Evolutionary conservation across 2,113 vertebrate genomes (phyloP).

Genomic region (Cervus canadensis): DNA sequence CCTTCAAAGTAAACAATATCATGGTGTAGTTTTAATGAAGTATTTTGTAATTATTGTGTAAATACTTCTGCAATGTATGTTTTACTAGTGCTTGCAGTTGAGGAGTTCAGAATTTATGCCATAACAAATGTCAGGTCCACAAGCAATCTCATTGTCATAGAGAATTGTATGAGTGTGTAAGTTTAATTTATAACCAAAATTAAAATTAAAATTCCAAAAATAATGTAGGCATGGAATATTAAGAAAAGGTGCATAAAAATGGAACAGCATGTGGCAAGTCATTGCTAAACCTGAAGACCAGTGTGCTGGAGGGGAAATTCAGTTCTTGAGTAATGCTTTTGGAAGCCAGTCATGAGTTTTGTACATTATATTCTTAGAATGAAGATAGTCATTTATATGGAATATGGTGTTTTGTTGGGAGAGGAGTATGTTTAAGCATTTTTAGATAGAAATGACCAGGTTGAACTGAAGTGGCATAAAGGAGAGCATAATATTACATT

Average conservation of each 20-base stretch:
- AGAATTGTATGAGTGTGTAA: not conserved
- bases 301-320: not conserved
- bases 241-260: not conserved
- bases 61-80: not conserved
- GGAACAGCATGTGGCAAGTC: not conserved
- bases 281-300: not conserved
- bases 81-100: not conserved
- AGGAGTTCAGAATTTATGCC: not conserved
- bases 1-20: not conserved
- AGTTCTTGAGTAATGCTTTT: not conserved
- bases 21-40: not conserved
- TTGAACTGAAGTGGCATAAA: not conserved
- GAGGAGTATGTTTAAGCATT: too few relatives aligned
- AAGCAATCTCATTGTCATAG: not conserved
- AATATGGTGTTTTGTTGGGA: too few relatives aligned
- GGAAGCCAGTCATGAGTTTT: not conserved
- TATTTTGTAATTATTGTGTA: not conserved
- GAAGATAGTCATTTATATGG: too few relatives aligned
- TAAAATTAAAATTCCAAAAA: not conserved
- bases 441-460: not conserved
- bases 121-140: not conserved
- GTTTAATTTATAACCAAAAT: not conserved
- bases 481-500: not conserved
- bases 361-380: not conserved
- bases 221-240: not conserved